Conservation (phyloP, 2,888 invertebrate genomes). For the Lypha dubia region DNA sequence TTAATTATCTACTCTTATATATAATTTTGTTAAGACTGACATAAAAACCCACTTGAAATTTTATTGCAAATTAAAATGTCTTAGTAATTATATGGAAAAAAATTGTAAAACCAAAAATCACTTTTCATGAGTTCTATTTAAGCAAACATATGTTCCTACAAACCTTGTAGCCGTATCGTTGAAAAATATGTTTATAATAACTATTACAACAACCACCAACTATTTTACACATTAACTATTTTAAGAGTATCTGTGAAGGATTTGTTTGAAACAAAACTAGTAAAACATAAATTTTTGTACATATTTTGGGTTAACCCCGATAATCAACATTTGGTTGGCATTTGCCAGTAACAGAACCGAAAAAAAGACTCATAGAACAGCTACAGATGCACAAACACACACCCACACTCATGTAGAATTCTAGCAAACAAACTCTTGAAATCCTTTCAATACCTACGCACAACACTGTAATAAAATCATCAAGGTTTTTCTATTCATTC, state of each 20-base stretch:
- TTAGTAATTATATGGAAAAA: too few relatives aligned
- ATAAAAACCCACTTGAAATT: too few relatives aligned
- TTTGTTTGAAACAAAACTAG: conserved; percentile 10
- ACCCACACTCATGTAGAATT: conserved; percentile 1
- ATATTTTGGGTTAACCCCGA: conserved; percentile 67
- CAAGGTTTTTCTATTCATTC: conserved; percentile 53
- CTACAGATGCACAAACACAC: background rate
- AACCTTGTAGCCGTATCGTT: background rate
- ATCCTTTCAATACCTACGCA: conserved; percentile 38
- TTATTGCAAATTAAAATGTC: too few relatives aligned
- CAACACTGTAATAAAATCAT: conserved; percentile 48
- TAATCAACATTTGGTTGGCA: conserved; percentile 67
- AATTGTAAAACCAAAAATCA: too few relatives aligned
- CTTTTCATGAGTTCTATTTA: background rate
- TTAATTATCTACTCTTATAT: too few relatives aligned
- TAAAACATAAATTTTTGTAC: conserved; percentile 21
- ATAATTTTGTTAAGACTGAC: too few relatives aligned
- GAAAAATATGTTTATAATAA: background rate
- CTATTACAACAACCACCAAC: conserved; percentile 10
- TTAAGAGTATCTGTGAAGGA: conserved; percentile 9
- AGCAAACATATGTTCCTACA: background rate
- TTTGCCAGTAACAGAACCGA: conserved; percentile 65
- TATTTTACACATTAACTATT: conserved; percentile 9
- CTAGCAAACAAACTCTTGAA: conserved; percentile 17
- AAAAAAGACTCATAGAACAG: conserved; percentile 4